These are phyloP conservation scores for Porites cylindrica DNA, from an alignment of 92 coral and sea anemone species.

Conservation along the genomic window DNA sequence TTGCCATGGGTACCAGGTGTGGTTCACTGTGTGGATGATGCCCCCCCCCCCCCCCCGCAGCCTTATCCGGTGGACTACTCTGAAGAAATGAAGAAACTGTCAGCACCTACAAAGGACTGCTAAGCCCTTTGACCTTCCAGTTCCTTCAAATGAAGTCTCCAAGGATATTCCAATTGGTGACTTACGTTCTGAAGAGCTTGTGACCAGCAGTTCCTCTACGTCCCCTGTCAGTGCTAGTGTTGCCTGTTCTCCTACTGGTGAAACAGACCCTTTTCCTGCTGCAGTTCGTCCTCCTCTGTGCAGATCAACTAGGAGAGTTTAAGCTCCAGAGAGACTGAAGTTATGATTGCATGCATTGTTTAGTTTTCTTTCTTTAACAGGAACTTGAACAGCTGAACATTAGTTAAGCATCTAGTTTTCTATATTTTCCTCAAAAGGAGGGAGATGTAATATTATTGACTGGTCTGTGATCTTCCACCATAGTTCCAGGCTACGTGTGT, in stretches of 20 bases:
- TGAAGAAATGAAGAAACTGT: slow-evolving; percentile 52
- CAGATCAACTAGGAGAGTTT: slow-evolving; percentile 26
- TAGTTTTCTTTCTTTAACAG: too few relatives aligned
- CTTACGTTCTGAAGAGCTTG: neutral
- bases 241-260: slow-evolving; percentile 14
- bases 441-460: too few relatives aligned
- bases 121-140: slow-evolving; percentile 6
- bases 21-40: too few relatives aligned
- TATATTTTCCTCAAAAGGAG: too few relatives aligned
- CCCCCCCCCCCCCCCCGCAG: too few relatives aligned
- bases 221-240: neutral
- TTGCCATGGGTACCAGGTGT: too few relatives aligned
- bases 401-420: too few relatives aligned
- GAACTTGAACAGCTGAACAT: too few relatives aligned
- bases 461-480: too few relatives aligned
- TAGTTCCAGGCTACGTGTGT: too few relatives aligned
- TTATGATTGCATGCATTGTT: slow-evolving; percentile 2
- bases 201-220: neutral
- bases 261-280: slow-evolving; percentile 7
- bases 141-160: slow-evolving; percentile 3
- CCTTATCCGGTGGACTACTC: neutral
- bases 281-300: slow-evolving; percentile 3
- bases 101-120: slow-evolving; percentile 39
- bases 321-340: slow-evolving; percentile 53
- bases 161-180: slow-evolving; percentile 9